Evolutionary conservation across 2,888 invertebrate species (phyloP).

Genomic region (Idaea biselata): DNA sequence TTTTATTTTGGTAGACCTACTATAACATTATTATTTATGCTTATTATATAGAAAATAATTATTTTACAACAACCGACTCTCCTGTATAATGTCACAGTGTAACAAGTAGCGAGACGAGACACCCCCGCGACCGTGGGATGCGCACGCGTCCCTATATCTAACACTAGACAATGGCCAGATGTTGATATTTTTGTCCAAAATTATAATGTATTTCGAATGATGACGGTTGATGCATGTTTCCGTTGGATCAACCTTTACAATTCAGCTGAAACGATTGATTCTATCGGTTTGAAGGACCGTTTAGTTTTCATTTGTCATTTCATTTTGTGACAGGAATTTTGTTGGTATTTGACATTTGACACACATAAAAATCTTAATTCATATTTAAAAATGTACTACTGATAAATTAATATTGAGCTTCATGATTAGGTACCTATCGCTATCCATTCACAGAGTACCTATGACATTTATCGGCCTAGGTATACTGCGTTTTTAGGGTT

Average conservation of each 20-base stretch:
- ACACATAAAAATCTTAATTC: too few relatives aligned
- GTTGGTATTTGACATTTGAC: not conserved
- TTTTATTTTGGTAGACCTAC: too few relatives aligned
- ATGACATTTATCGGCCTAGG: too few relatives aligned
- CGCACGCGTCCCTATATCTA: not conserved
- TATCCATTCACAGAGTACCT: too few relatives aligned
- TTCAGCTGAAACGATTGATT: slow-evolving; percentile 33
- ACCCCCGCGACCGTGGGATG: slow-evolving; percentile 56
- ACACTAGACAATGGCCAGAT: slow-evolving; percentile 72
- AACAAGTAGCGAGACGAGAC: slow-evolving; percentile 29
- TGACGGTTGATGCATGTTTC: slow-evolving; percentile 58
- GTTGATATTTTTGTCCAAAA: slow-evolving; percentile 72
- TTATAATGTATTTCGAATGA: slow-evolving; percentile 75
- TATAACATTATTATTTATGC: too few relatives aligned
- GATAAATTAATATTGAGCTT: too few relatives aligned
- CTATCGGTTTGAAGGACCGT: slow-evolving; percentile 16
- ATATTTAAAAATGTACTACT: too few relatives aligned
- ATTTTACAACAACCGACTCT: not conserved
- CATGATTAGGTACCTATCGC: too few relatives aligned
- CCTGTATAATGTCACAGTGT: slow-evolving; percentile 15
- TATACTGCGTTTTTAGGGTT: too few relatives aligned
- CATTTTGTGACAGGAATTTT: not conserved
- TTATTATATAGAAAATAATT: too few relatives aligned
- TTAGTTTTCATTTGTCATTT: slow-evolving; percentile 9
- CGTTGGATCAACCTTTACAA: slow-evolving; percentile 48